Percentiles rank a stretch among this genome's conserved stretches.
These are phyloP conservation scores for Bolinopsis microptera DNA, from an alignment of 37 sponge, comb jelly and placozoan genomes.

Conservation along the genomic window DNA sequence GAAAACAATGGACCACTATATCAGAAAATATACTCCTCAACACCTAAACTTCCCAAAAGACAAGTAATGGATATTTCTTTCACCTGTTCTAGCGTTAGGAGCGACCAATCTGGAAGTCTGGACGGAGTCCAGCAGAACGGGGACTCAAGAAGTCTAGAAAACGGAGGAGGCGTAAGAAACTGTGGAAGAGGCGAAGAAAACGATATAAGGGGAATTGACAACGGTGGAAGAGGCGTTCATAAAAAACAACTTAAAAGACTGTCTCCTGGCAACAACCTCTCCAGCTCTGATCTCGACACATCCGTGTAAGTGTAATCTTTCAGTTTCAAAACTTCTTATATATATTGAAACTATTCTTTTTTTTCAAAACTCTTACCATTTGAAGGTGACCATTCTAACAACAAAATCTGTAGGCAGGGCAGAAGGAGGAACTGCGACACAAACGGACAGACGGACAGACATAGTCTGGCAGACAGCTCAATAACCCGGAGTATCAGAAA, in stretches of 20 bases:
- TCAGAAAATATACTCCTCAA: background rate
- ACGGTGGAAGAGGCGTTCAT: background rate
- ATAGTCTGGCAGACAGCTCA: background rate
- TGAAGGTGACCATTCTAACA: no score
- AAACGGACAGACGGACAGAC: background rate
- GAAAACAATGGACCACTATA: no score
- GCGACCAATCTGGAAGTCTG: background rate
- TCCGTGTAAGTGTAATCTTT: no score
- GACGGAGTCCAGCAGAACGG: no score
- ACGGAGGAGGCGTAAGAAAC: no score
- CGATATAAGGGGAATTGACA: background rate
- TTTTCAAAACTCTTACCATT: no score
- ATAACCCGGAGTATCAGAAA: constrained; percentile 20
- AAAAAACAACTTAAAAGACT: background rate
- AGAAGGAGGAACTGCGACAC: background rate
- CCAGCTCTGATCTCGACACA: no score
- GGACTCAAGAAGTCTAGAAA: no score
- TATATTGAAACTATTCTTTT: no score
- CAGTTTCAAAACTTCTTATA: no score
- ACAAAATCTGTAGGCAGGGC: no score
- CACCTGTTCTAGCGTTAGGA: background rate
- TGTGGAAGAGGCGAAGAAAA: background rate
- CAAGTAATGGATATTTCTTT: background rate
- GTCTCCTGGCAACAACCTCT: background rate
- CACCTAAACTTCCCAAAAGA: background rate